Conservation (phyloP, 2,113 vertebrate genomes). For the Carlito syrichta region DNA sequence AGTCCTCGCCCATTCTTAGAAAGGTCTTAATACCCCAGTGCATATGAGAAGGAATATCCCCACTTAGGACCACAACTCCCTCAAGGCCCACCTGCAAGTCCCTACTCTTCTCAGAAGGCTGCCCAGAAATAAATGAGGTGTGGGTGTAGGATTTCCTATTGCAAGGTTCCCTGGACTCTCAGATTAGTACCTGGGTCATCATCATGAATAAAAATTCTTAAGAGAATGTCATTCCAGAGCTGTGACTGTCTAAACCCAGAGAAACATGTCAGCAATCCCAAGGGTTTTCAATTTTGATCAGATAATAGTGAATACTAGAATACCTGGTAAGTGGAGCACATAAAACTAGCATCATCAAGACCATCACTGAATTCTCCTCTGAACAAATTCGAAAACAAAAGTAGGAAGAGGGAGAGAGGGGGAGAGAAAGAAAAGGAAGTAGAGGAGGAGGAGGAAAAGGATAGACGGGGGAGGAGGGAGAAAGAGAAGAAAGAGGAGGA, state of each 20-base stretch:
- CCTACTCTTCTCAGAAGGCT: background rate
- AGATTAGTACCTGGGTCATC: accelerated
- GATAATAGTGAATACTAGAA: background rate
- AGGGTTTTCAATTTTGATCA: too few species aligned
- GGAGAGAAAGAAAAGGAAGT: background rate
- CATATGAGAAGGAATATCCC: accelerated
- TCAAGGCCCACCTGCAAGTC: background rate
- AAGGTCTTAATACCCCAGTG: accelerated
- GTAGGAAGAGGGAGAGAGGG: background rate
- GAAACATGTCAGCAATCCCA: accelerated
- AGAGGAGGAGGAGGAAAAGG: too few species aligned
- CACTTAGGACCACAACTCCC: accelerated
- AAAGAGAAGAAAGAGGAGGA: background rate
- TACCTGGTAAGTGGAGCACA: accelerated
- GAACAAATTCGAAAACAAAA: constrained; percentile 62
- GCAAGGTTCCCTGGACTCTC: accelerated
- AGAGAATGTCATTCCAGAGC: background rate
- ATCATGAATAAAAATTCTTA: too few species aligned
- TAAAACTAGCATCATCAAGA: accelerated
- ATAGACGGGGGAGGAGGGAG: background rate
- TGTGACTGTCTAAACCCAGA: accelerated
- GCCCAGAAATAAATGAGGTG: accelerated
- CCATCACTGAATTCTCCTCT: background rate
- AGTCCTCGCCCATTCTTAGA: accelerated
- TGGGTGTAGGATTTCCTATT: accelerated